Percentiles rank a stretch among this genome's conserved stretches.
phyloP scores from a whole-genome alignment of 1,140 invertebrate genomes.

The Eumeta japonica region DNA sequence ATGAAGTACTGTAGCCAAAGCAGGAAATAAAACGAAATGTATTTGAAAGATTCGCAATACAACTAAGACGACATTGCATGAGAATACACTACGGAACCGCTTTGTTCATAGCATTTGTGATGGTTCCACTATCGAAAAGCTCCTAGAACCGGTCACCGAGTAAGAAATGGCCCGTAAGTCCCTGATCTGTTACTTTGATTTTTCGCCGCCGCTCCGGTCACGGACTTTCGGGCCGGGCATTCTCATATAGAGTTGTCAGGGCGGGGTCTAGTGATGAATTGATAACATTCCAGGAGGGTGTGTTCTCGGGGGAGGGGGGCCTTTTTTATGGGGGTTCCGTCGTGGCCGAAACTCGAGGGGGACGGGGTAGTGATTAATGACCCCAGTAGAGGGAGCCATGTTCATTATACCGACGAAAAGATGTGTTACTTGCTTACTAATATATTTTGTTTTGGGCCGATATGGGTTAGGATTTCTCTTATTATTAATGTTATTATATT shows the following conservation, averaged over 20 bases:
- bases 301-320: constrained; percentile 24
- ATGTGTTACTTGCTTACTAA: constrained; percentile 53
- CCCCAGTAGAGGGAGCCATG: constrained; percentile 48
- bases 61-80: constrained; percentile 30
- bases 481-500: constrained; percentile 50
- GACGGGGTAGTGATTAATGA: constrained; percentile 44
- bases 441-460: constrained; percentile 49
- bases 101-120: constrained; percentile 20
- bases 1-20: no score
- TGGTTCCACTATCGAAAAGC: constrained; percentile 13
- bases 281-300: constrained; percentile 39
- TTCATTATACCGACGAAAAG: constrained; percentile 52
- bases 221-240: constrained; percentile 28
- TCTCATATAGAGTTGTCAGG: constrained; percentile 59
- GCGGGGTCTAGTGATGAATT: constrained; percentile 58
- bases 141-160: constrained; percentile 11
- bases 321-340: constrained; percentile 32
- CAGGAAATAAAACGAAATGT: constrained; percentile 32
- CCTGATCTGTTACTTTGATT: constrained; percentile 14
- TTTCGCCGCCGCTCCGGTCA: constrained; percentile 13
- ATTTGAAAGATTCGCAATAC: constrained; percentile 41
- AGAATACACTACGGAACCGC: constrained; percentile 44
- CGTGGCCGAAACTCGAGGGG: constrained; percentile 18
- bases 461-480: constrained; percentile 28
- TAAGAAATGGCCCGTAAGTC: constrained; percentile 21